These are phyloP conservation scores for Dicentrarchus labrax DNA, from an alignment of 2,113 vertebrate species.

Conservation along the genomic window DNA sequence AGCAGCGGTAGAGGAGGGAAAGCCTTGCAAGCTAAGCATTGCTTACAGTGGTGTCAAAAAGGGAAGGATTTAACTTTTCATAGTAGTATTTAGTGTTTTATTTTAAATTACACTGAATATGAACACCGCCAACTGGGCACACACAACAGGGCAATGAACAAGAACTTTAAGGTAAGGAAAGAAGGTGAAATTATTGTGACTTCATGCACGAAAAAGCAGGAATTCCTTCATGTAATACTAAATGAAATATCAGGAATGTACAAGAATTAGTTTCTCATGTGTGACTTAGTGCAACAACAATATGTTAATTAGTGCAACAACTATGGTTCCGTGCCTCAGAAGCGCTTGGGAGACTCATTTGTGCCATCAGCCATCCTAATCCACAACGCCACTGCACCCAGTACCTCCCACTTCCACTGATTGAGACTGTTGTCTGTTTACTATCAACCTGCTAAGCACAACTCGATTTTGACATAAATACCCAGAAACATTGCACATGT, in stretches of 20 bases:
- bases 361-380: too few species aligned
- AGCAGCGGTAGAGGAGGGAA: conserved; percentile 15
- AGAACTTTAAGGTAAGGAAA: neutral
- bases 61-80: conserved; percentile 23
- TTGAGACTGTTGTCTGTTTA: too few species aligned
- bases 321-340: too few species aligned
- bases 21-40: conserved; percentile 39
- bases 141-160: neutral
- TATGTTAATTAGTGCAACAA: neutral
- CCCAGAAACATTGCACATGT: too few species aligned
- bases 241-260: neutral
- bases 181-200: neutral
- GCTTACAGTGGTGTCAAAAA: conserved; percentile 40
- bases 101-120: conserved; percentile 1
- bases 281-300: neutral
- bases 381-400: too few species aligned
- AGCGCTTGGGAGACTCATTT: too few species aligned
- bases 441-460: too few species aligned
- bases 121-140: neutral
- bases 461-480: too few species aligned
- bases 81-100: conserved; percentile 7
- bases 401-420: too few species aligned
- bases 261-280: neutral
- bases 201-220: neutral
- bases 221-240: neutral